Percentiles rank a stretch among this genome's conserved stretches.
Evolutionary conservation across 2,113 vertebrate species (phyloP).

Genomic region (Cathartes aura): DNA sequence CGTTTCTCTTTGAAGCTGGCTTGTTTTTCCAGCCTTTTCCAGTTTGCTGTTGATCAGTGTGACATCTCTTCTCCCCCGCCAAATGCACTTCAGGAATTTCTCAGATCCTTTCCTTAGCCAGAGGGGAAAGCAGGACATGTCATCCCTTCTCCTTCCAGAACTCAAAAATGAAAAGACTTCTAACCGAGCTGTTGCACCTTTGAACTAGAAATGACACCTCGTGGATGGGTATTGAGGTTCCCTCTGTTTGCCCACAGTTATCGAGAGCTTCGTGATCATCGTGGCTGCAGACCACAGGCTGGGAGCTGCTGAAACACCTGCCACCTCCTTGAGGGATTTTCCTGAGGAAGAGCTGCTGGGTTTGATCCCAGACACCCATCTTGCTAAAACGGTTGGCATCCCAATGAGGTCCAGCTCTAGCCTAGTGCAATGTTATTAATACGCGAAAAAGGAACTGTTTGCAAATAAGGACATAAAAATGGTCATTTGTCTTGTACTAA

Average conservation of each 20-base stretch:
- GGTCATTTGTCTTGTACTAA: not conserved
- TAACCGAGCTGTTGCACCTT: not conserved
- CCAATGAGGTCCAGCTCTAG: not conserved
- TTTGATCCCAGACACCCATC: not conserved
- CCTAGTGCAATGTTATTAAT: not conserved
- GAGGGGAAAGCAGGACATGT: not conserved
- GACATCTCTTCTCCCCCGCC: not conserved
- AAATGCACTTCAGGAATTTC: not conserved
- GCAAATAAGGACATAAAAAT: not conserved
- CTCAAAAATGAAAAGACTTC: not conserved
- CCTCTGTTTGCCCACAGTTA: not conserved
- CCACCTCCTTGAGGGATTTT: not conserved
- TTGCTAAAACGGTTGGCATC: not conserved
- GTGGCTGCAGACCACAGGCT: not conserved
- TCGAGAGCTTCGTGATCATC: not conserved
- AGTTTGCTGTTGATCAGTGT: not conserved
- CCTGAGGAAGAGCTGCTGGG: not conserved
- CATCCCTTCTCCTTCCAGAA: not conserved
- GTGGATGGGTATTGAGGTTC: not conserved
- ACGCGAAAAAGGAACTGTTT: not conserved
- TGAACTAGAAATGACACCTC: not conserved
- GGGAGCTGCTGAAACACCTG: not conserved
- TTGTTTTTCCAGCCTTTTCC: constrained; percentile 11
- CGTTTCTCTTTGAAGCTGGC: not conserved
- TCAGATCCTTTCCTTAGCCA: not conserved